phyloP scores from a whole-genome alignment of 64 coral and sea anemone genomes.

The Actinia tenebrosa region DNA sequence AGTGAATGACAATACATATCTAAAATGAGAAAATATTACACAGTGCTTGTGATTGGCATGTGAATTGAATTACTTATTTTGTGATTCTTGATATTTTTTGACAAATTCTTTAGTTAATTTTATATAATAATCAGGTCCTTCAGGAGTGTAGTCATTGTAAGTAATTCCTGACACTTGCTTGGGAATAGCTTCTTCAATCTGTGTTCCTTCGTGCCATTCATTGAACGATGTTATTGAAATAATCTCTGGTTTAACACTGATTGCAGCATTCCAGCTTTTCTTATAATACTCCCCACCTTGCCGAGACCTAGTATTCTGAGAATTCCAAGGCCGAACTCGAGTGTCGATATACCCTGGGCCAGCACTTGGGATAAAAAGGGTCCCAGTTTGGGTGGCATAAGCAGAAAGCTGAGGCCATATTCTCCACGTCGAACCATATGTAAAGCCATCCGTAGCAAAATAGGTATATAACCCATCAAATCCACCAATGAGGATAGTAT shows the following conservation, averaged over 20 bases:
- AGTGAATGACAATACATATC: too few species aligned
- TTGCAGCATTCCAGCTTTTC: slow-evolving; percentile 87
- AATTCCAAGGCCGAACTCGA: slow-evolving; percentile 80
- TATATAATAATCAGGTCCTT: slow-evolving; percentile 76
- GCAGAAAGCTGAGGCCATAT: slow-evolving; percentile 72
- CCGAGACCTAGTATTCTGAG: slow-evolving; percentile 60
- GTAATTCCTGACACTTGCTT: slow-evolving; percentile 52
- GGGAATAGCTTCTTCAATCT: slow-evolving; percentile 88
- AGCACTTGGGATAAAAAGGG: slow-evolving; percentile 93
- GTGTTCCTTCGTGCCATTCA: slow-evolving; percentile 99
- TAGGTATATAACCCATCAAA: slow-evolving; percentile 99
- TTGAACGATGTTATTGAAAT: slow-evolving; percentile 93
- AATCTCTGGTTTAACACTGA: slow-evolving; percentile 68
- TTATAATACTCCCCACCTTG: slow-evolving; percentile 84
- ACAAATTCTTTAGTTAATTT: slow-evolving; percentile 44
- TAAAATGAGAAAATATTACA: background rate
- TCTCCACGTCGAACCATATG: slow-evolving; percentile 86
- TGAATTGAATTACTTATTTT: background rate
- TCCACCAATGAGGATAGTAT: slow-evolving; percentile 59
- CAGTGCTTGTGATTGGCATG: background rate
- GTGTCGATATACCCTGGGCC: slow-evolving; percentile 98
- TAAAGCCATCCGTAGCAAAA: slow-evolving; percentile 89
- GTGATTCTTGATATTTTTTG: background rate
- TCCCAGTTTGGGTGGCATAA: slow-evolving; percentile 71
- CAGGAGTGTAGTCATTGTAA: slow-evolving; percentile 80